Percentiles rank a stretch among this genome's conserved stretches.
Conservation (phyloP, 2,888 invertebrate species). For the Eurytoma adleriae region DNA sequence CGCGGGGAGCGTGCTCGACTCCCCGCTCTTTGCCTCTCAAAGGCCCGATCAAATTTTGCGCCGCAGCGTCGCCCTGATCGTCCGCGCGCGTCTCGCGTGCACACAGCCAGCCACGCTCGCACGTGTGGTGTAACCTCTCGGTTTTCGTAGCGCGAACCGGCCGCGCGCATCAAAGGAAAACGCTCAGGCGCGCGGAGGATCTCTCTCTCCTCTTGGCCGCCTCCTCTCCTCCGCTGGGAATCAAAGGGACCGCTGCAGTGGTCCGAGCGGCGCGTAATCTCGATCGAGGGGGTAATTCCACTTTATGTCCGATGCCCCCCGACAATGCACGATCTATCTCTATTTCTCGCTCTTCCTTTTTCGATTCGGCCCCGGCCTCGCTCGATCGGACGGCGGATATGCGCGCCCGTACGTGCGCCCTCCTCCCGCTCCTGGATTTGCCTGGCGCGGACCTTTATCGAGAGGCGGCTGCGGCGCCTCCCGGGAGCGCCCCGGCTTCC, state of each 20-base stretch:
- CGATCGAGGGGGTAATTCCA: conserved; percentile 47
- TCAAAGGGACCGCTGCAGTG: conserved; percentile 19
- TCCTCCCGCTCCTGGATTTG: not conserved
- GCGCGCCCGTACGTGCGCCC: conserved; percentile 13
- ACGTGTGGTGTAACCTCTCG: not conserved
- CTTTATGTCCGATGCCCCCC: conserved; percentile 40
- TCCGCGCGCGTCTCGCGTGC: too few species aligned
- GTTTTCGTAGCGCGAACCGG: not conserved
- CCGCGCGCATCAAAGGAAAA: conserved; percentile 28
- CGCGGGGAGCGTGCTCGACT: not conserved
- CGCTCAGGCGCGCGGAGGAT: not conserved
- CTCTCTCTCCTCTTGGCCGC: not conserved
- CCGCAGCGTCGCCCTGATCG: too few species aligned
- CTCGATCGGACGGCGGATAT: not conserved
- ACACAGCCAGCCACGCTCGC: not conserved
- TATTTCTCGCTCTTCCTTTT: conserved; percentile 24
- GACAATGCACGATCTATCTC: conserved; percentile 33
- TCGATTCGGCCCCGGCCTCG: conserved; percentile 11
- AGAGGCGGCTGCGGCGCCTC: too few species aligned
- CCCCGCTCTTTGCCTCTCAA: not conserved
- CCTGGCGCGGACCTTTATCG: not conserved
- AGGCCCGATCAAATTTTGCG: conserved; percentile 34
- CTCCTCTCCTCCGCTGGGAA: not conserved
- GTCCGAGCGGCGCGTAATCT: conserved; percentile 30
- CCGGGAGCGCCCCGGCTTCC: not conserved